These are phyloP conservation scores for Cyprinodon variegatus DNA, from an alignment of 2,113 vertebrate species.

Conservation along the genomic window DNA sequence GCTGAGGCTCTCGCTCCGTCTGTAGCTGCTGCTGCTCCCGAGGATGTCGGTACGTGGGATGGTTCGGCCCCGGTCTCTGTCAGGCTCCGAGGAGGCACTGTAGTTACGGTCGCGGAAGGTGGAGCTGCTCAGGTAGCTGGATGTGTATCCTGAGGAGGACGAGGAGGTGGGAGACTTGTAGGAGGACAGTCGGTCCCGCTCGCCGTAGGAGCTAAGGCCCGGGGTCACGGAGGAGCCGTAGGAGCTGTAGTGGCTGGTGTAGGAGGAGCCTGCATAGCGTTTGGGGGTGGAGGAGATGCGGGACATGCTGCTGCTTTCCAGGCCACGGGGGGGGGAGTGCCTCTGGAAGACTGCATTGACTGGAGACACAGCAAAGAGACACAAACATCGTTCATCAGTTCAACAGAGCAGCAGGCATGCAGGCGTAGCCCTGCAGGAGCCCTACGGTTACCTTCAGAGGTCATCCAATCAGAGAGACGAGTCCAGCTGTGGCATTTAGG, in stretches of 20 bases:
- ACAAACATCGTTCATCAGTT: conserved; percentile 38
- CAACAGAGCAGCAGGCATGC: conserved; percentile 22
- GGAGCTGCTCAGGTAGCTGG: conserved; percentile 83
- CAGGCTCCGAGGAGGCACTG: conserved; percentile 79
- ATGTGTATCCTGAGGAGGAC: conserved; percentile 74
- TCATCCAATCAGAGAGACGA: no score
- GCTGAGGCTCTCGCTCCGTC: conserved; percentile 86
- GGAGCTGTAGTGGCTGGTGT: conserved; percentile 85
- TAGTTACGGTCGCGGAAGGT: conserved; percentile 77
- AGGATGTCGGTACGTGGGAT: conserved; percentile 83
- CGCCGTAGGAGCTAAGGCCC: conserved; percentile 81
- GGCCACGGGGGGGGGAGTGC: conserved; percentile 65
- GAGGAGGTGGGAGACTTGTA: conserved; percentile 64
- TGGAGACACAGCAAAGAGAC: conserved; percentile 73
- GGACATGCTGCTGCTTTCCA: conserved; percentile 85
- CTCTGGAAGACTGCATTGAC: conserved; percentile 87
- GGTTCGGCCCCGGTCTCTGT: conserved; percentile 80
- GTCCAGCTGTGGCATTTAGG: no score
- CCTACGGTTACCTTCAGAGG: no score
- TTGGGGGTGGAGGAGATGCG: conserved; percentile 94
- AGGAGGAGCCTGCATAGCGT: conserved; percentile 85
- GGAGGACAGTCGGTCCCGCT: conserved; percentile 83
- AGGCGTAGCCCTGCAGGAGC: neutral
- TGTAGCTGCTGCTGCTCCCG: conserved; percentile 67
- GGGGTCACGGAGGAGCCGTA: conserved; percentile 86